phyloP scores from a whole-genome alignment of 2,113 vertebrate genomes.

The Percina caprodes region DNA sequence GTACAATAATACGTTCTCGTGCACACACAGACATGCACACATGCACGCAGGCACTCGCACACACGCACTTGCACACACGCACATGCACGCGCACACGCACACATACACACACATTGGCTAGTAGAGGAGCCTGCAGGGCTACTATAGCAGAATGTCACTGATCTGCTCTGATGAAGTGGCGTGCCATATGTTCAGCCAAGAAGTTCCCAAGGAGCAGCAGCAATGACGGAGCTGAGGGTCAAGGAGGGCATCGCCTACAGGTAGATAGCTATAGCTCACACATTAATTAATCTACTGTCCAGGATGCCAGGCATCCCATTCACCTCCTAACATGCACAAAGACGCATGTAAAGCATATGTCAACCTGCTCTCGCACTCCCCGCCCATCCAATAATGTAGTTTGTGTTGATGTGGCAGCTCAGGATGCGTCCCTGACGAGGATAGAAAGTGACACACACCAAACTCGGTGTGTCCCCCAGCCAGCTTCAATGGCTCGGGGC shows the following conservation, averaged over 20 bases:
- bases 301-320: constrained; percentile 51
- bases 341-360: constrained; percentile 79
- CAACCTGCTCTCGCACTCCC: constrained; percentile 78
- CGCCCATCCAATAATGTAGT: constrained; percentile 84
- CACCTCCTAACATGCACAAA: constrained; percentile 56
- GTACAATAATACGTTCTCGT: neutral
- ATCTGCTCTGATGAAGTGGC: constrained; percentile 75
- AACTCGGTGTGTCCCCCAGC: constrained; percentile 96
- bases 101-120: constrained; percentile 11
- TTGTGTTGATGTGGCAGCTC: constrained; percentile 84
- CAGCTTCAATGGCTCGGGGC: constrained; percentile 89
- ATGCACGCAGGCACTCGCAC: constrained; percentile 15
- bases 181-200: constrained; percentile 71
- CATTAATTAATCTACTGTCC: constrained; percentile 75
- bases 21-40: neutral
- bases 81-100: neutral
- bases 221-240: constrained; percentile 60
- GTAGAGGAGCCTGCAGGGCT: constrained; percentile 61
- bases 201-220: constrained; percentile 65
- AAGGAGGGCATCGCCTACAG: constrained; percentile 71
- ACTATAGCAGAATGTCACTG: constrained; percentile 77
- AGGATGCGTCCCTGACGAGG: constrained; percentile 88
- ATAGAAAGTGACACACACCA: constrained; percentile 96
- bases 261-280: constrained; percentile 63
- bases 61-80: neutral